A percentile compares a stretch with the other conserved stretches of the same genome.
These are phyloP conservation scores for Papilio elwesi DNA, from an alignment of 2,888 invertebrate species.

Conservation along the genomic window DNA sequence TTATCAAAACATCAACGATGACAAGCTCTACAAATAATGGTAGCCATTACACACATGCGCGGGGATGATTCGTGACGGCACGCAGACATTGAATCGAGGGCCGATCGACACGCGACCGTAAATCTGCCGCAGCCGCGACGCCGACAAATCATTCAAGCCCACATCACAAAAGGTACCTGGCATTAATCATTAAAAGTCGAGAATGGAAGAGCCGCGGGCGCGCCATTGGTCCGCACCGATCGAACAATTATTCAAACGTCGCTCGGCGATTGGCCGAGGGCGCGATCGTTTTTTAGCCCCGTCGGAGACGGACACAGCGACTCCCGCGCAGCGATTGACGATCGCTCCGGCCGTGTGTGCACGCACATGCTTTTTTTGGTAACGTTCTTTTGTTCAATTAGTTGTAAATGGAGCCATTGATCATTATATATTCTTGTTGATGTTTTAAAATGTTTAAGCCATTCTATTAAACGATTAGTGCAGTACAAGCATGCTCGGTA, in stretches of 20 bases:
- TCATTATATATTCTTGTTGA: background rate
- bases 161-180: conserved; percentile 65
- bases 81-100: conserved; percentile 45
- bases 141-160: conserved; percentile 80
- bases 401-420: conserved; percentile 26
- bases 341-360: conserved; percentile 26
- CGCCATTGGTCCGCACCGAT: conserved; percentile 73
- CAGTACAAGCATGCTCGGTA: background rate
- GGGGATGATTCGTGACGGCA: conserved; percentile 60
- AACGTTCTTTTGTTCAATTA: conserved; percentile 33
- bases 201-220: conserved; percentile 70
- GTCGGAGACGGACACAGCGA: conserved; percentile 81
- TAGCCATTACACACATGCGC: conserved; percentile 41
- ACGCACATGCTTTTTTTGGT: conserved; percentile 35
- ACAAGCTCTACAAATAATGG: conserved; percentile 35
- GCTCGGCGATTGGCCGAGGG: conserved; percentile 69
- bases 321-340: conserved; percentile 64
- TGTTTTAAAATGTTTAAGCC: conserved; percentile 10
- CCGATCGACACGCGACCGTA: conserved; percentile 69
- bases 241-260: conserved; percentile 82
- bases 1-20: conserved; percentile 27
- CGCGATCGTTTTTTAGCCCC: conserved; percentile 70
- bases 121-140: conserved; percentile 70
- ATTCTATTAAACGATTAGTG: conserved; percentile 9
- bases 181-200: conserved; percentile 78